Base-by-base conservation (phyloP, 2,888 invertebrate genomes). In the Callyntrura guangdongensis region DNA sequence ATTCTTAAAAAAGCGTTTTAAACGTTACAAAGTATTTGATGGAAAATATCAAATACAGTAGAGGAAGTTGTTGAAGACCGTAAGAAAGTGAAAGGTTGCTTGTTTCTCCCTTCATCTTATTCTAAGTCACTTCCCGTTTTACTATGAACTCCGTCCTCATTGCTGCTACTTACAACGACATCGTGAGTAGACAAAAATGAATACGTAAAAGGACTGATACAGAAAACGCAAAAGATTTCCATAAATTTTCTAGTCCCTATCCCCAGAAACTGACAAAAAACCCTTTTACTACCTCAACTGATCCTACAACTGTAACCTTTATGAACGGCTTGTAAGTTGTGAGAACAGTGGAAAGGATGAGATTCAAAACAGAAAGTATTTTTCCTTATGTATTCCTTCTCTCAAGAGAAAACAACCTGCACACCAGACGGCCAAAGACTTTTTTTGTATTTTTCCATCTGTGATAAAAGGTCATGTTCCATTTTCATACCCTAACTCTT, bases 361-460 rank as follows among this genome's bases (percentile, higher is more conserved):
- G 20, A 47, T 12, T 25, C 2, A 11, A 12, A 84, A 53, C 49
- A 17, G 25, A 53, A 12, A 45, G 22, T 20, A 84, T 69, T 84
- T 61, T 84, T 79, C 25, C 1, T 5, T 45, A 45, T 49, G 36
- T 53, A 22, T 74, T 47, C 22, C n/a, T 20, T 22, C 64, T 47
- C 83, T 69, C 67, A 67, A 84, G 83, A 67, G 67, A 84, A 84
- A 84, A 84, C 83, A 69, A 84, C 67, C 67, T 84, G 67, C 67
- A 49, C 14, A 20, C 27, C 59, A 27, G 27, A 27, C 25, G 0
- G 27, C 22, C 14, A 67, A 14, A 12, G 27, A 36, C 2, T 36
- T 67, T 25, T 36, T 67, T 25, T 72, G 36, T 45, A 17, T 64
- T 64, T 67, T 36, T 27, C 67, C 67, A 25, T 12, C 8, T 14